Evolutionary conservation across 2,888 invertebrate species (phyloP), one percentile per base, ranked within the genome.

Genomic region (Herminia tarsipennalis): DNA sequence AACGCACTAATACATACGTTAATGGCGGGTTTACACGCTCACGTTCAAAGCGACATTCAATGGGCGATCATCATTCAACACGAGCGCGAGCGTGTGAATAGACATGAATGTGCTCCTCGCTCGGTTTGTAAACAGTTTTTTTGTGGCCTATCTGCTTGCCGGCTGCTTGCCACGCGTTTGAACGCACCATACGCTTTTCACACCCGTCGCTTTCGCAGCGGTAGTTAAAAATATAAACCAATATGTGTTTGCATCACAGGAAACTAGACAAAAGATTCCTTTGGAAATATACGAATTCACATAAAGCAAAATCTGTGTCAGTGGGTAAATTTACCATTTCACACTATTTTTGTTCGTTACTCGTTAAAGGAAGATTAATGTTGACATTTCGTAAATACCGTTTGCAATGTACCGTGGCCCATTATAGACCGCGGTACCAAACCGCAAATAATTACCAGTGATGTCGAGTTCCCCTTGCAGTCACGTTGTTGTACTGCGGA

Each of bases 381-480:
- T 39, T 50, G 56, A 65, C 62, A 61, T 58, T 66, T 52, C 28
- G 52, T 56, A 55, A 67, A 66, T 64, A 65, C 36, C 42, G 44
- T 50, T 53, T 40, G 39, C 43, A 56, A 54, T 53, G 45, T 13
- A 16, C 32, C 22, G 35, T 43, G 44, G 35, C 35, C 55, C 35
- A 57, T 48, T 49, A 53, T 58, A 64, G 49, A 44, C 47, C 36
- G 27, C 38, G 35, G 34, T 49, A 53, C 42, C 27, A 28, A 40
- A 52, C 28, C 29, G 18, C 37, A 33, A 56, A 54, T 61, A 58
- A 58, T 60, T 52, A 53, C 41, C 18, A 36, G 20, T 36, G 48
- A 41, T 51, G 41, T 45, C 20, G 35, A 39, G 21, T 16, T 9
- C 35, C 33, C 40, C 33, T 33, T 44, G 28, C 18, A 29, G 35